Percentiles rank a stretch among this genome's conserved stretches.
Evolutionary conservation across 1,140 invertebrate species (phyloP).

Genomic region (Musca domestica): DNA sequence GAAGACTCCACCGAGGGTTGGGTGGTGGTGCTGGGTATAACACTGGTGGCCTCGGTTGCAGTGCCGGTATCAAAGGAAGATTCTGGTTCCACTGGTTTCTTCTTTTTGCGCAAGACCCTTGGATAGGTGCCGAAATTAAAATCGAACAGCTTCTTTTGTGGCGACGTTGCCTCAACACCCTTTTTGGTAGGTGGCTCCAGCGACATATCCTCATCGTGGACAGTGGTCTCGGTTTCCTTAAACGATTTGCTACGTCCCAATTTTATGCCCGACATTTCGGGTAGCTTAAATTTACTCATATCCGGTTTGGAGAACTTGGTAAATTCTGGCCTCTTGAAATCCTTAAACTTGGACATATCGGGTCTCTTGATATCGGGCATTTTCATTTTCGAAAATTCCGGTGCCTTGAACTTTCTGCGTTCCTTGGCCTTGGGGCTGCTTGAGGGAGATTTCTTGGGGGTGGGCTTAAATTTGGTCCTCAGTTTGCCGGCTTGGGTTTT

Average conservation of each 20-base stretch:
- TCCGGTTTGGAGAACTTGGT: slow-evolving; percentile 57
- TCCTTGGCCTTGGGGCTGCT: slow-evolving; percentile 50
- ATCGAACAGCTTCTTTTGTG: slow-evolving; percentile 59
- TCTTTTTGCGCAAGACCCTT: slow-evolving; percentile 68
- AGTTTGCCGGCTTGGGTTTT: slow-evolving; percentile 62
- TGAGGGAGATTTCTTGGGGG: slow-evolving; percentile 52
- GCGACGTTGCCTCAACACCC: slow-evolving; percentile 34
- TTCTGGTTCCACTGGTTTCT: slow-evolving; percentile 53
- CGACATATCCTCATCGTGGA: slow-evolving; percentile 25
- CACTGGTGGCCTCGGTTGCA: slow-evolving; percentile 48
- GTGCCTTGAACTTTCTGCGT: slow-evolving; percentile 45
- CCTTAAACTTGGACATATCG: slow-evolving; percentile 60
- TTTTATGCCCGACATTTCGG: slow-evolving; percentile 55
- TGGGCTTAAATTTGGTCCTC: slow-evolving; percentile 61
- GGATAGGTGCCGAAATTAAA: slow-evolving; percentile 77
- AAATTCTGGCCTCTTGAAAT: slow-evolving; percentile 52
- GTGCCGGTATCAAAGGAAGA: slow-evolving; percentile 36
- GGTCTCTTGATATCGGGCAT: slow-evolving; percentile 63
- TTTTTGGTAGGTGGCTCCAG: slow-evolving; percentile 23
- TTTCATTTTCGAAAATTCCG: slow-evolving; percentile 54
- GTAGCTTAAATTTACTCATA: slow-evolving; percentile 62
- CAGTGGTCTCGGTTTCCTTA: slow-evolving; percentile 40
- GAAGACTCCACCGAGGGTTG: slow-evolving; percentile 56
- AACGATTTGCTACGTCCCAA: slow-evolving; percentile 48
- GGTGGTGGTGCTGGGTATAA: slow-evolving; percentile 50